Conservation (phyloP, 2,888 invertebrate genomes). For the Chydorus sphaericus region DNA sequence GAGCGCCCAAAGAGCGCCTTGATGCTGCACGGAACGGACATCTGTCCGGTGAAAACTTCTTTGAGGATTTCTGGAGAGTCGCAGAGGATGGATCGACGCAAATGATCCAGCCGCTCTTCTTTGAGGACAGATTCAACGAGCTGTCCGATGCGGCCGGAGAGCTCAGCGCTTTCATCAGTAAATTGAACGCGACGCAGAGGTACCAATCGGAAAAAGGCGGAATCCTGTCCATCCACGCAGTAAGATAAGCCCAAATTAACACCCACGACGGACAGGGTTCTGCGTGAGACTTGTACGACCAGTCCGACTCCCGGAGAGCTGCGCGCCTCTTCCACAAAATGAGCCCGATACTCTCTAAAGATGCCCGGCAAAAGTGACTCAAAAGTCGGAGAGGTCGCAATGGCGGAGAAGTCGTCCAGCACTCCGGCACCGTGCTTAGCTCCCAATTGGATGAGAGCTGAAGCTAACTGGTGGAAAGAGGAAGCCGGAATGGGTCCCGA, state of each 20-base stretch:
- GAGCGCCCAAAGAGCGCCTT: not conserved
- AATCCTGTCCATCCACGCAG: not conserved
- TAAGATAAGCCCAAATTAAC: not conserved
- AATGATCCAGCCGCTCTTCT: slow-evolving; percentile 8
- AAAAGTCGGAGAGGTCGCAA: not conserved
- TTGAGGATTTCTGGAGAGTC: slow-evolving; percentile 5
- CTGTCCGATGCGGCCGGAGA: not conserved
- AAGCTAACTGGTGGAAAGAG: slow-evolving; percentile 1
- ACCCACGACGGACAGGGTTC: not conserved
- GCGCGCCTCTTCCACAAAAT: slow-evolving; percentile 11
- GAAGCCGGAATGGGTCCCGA: not conserved
- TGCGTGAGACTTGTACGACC: not conserved
- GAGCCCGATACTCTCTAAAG: slow-evolving; percentile 1
- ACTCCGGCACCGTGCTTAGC: slow-evolving; percentile 8
- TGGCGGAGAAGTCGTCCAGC: slow-evolving; percentile 6
- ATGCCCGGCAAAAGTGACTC: slow-evolving; percentile 9
- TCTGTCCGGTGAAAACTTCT: slow-evolving; percentile 6
- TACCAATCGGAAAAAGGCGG: not conserved
- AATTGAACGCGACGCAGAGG: slow-evolving; percentile 1
- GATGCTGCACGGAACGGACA: slow-evolving; percentile 5
- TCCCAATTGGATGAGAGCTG: not conserved
- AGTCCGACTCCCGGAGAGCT: not conserved
- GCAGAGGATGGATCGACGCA: slow-evolving; percentile 8
- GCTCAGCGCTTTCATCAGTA: not conserved
- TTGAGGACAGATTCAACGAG: not conserved